Percentiles rank a stretch among this genome's conserved stretches.
These are phyloP conservation scores for Centropristis striata DNA, from an alignment of 2,113 vertebrate genomes.

Conservation along the genomic window DNA sequence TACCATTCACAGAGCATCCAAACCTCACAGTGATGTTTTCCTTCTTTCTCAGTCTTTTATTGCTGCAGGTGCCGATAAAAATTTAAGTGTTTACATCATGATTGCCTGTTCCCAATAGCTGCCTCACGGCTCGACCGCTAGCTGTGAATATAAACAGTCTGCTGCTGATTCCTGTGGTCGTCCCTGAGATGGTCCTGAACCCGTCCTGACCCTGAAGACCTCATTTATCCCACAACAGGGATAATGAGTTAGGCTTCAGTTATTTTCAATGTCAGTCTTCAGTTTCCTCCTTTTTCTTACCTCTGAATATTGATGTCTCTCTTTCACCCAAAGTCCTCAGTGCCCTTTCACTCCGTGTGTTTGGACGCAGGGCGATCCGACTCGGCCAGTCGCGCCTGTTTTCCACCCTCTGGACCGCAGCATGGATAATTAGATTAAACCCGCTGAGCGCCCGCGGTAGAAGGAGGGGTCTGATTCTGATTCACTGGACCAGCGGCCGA, in stretches of 20 bases:
- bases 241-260: constrained; percentile 44
- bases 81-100: too few relatives aligned
- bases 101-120: too few relatives aligned
- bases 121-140: too few relatives aligned
- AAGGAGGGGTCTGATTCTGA: constrained; percentile 52
- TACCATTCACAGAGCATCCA: not conserved
- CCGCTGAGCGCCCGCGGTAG: constrained; percentile 76
- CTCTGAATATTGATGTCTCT: constrained; percentile 28
- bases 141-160: constrained; percentile 14
- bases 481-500: constrained; percentile 45
- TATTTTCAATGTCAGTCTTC: not conserved
- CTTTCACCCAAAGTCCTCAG: not conserved
- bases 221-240: constrained; percentile 28
- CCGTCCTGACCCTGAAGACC: constrained; percentile 7
- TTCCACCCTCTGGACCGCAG: constrained; percentile 81
- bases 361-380: not conserved
- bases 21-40: too few relatives aligned
- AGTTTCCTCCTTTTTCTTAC: not conserved
- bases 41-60: too few relatives aligned
- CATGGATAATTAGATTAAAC: constrained; percentile 90
- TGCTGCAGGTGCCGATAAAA: not conserved
- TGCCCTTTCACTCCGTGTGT: not conserved
- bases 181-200: not conserved
- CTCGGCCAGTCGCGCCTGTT: constrained; percentile 77
- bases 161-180: not conserved